Evolutionary conservation across 35 echinoderm and acorn worm species (phyloP).

Genomic region (Heliocidaris tuberculata): DNA sequence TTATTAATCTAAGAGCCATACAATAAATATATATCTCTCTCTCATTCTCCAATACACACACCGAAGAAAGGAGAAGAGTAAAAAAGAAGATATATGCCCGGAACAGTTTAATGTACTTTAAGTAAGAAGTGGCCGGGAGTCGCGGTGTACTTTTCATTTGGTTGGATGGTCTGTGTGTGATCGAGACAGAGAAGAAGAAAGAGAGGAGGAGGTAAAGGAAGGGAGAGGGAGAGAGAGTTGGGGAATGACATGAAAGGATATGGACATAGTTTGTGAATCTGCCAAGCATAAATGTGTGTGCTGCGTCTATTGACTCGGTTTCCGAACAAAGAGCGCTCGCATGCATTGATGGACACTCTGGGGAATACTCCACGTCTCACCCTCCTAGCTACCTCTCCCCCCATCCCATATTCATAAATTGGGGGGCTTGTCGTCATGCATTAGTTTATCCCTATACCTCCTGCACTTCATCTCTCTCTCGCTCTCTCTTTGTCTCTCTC

Average conservation of each 20-base stretch:
- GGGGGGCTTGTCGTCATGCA: not conserved
- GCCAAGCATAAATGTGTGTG: constrained; percentile 37
- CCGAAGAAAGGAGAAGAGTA: not conserved
- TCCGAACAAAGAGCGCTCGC: constrained; percentile 32
- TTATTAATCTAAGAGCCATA: constrained; percentile 28
- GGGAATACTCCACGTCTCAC: not conserved
- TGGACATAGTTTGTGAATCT: constrained; percentile 42
- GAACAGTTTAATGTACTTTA: constrained; percentile 41
- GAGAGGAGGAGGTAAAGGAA: not conserved
- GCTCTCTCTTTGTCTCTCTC: not conserved
- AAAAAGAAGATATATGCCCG: constrained; percentile 19
- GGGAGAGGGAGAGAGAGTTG: not conserved
- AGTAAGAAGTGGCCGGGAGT: constrained; percentile 8
- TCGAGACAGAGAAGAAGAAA: not conserved
- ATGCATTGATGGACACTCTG: not conserved
- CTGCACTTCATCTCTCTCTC: not conserved
- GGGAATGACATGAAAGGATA: not conserved
- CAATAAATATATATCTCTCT: constrained; percentile 14
- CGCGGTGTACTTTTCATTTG: constrained; percentile 27
- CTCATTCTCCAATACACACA: constrained; percentile 1
- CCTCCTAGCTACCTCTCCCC: not conserved
- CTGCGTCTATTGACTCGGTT: constrained; percentile 28
- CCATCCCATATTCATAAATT: constrained; percentile 17
- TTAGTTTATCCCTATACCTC: not conserved
- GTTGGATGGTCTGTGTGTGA: constrained; percentile 8